phyloP scores from a whole-genome alignment of 2,888 invertebrate species.

The Creontiades dilutus region DNA sequence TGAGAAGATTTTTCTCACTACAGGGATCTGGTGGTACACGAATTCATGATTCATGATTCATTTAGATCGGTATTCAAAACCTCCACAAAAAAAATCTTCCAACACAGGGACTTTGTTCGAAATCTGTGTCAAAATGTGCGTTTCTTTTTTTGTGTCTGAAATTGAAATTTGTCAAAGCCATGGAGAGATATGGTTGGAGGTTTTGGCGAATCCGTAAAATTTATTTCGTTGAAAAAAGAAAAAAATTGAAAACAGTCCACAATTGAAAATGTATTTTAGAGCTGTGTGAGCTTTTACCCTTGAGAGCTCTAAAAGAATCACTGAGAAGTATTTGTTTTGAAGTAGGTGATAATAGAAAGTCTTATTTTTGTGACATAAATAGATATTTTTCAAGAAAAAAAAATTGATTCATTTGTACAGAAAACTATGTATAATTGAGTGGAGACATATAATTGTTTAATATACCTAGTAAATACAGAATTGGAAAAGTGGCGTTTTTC shows the following conservation, averaged over 20 bases:
- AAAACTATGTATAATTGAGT: slow-evolving; percentile 5
- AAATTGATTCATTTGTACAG: slow-evolving; percentile 49
- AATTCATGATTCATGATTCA: background rate
- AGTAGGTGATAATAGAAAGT: slow-evolving; percentile 27
- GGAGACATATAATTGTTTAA: slow-evolving; percentile 15
- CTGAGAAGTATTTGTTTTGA: slow-evolving; percentile 17
- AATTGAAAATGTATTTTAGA: background rate
- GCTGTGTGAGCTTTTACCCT: background rate
- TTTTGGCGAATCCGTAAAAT: background rate
- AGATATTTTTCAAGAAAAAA: slow-evolving; percentile 53
- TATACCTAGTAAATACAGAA: slow-evolving; percentile 16
- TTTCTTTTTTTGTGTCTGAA: too few species aligned
- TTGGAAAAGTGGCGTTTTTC: background rate
- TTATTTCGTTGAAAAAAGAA: background rate
- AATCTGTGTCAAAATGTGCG: too few species aligned
- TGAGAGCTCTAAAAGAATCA: background rate
- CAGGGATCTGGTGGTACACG: background rate
- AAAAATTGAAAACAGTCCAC: slow-evolving; percentile 20
- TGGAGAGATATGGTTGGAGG: background rate
- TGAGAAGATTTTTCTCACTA: background rate
- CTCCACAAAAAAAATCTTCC: background rate
- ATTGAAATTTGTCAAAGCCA: too few species aligned
- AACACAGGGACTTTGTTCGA: background rate
- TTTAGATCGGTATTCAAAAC: background rate
- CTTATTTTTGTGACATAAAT: slow-evolving; percentile 56